Conservation (phyloP, 2,797 vertebrate genomes). For the Erethizon dorsatum region DNA sequence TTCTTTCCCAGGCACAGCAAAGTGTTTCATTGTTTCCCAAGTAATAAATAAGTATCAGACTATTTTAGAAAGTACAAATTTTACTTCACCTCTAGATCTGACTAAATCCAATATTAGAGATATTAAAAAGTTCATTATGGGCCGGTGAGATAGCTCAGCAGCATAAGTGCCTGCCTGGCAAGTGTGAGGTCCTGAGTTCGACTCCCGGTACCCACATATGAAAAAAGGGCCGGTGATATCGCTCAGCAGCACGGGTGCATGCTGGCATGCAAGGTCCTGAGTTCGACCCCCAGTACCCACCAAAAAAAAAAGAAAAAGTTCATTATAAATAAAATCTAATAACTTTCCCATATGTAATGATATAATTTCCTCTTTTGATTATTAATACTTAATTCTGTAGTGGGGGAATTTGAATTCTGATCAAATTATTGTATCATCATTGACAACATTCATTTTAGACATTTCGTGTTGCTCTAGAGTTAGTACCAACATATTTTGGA, state of each 20-base stretch:
- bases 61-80: conserved; percentile 48
- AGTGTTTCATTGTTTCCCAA: conserved; percentile 38
- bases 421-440: conserved; percentile 9
- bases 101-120: conserved; percentile 59
- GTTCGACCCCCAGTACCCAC: no score
- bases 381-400: conserved; percentile 63
- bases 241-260: no score
- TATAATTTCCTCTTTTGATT: conserved; percentile 11
- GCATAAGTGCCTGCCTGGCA: no score
- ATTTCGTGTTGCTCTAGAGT: background rate
- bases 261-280: no score
- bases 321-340: conserved; percentile 51
- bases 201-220: no score
- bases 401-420: background rate
- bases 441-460: conserved; percentile 45
- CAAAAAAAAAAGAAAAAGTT: background rate
- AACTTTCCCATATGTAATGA: background rate
- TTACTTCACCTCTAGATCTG: conserved; percentile 35
- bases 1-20: conserved; percentile 31
- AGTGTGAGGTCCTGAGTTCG: no score
- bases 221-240: no score
- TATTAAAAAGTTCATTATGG: conserved; percentile 17
- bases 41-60: conserved; percentile 44
- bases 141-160: no score
- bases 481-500: conserved; percentile 8